Percentiles rank a stretch among this genome's conserved stretches.
Conservation (phyloP, 2,888 invertebrate species). For the Drosophila suboccidentalis region DNA sequence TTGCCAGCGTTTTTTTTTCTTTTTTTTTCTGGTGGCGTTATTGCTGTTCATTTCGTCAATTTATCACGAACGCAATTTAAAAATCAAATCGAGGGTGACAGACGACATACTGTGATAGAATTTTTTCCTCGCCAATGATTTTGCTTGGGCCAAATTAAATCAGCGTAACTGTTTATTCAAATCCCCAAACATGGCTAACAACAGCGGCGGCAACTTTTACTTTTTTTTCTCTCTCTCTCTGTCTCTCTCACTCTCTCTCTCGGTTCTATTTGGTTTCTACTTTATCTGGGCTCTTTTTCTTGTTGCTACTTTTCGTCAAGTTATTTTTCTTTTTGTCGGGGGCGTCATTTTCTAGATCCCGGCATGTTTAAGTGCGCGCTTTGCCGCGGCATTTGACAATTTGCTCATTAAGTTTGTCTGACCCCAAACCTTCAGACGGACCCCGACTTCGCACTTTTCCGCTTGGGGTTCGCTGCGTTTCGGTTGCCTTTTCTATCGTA, state of each 20-base stretch:
- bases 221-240: conserved; percentile 41
- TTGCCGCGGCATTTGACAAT: conserved; percentile 82
- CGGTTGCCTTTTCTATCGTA: conserved; percentile 31
- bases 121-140: conserved; percentile 62
- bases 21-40: conserved; percentile 55
- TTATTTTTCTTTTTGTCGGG: conserved; percentile 63
- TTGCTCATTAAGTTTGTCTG: conserved; percentile 85
- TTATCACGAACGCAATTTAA: conserved; percentile 83
- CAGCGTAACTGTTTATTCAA: conserved; percentile 85
- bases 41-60: conserved; percentile 83
- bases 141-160: conserved; percentile 76
- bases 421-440: conserved; percentile 52
- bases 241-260: conserved; percentile 30
- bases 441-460: background rate
- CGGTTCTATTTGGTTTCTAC: conserved; percentile 14
- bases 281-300: conserved; percentile 5
- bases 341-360: conserved; percentile 49
- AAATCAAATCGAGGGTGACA: conserved; percentile 84
- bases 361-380: conserved; percentile 79
- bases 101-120: conserved; percentile 79
- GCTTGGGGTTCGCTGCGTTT: conserved; percentile 36
- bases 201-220: conserved; percentile 59
- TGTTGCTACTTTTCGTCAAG: conserved; percentile 62
- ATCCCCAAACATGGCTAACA: conserved; percentile 79
- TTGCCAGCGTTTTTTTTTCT: conserved; percentile 1